phyloP scores from a whole-genome alignment of 37 sponge, comb jelly and placozoan species.

The Crambe crambe region DNA sequence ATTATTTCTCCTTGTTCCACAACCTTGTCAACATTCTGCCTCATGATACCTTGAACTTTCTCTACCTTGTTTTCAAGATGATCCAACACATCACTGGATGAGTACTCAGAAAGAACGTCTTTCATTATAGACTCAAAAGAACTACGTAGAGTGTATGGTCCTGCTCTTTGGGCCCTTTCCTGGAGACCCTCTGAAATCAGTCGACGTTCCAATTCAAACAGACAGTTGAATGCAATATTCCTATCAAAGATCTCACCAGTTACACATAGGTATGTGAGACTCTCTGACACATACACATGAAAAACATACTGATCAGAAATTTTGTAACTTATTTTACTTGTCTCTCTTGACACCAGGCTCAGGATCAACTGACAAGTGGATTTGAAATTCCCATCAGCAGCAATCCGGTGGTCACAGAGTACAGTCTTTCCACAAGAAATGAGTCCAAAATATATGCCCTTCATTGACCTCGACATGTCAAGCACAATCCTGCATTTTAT shows the following conservation, averaged over 20 bases:
- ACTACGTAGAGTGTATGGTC: slow-evolving; percentile 5
- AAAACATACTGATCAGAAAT: background rate
- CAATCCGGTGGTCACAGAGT: background rate
- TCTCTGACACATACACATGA: background rate
- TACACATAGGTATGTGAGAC: slow-evolving; percentile 22
- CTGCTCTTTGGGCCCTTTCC: background rate
- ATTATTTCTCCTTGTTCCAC: slow-evolving; percentile 8
- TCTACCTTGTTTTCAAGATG: slow-evolving; percentile 1
- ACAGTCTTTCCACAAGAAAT: background rate
- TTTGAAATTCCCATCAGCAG: background rate
- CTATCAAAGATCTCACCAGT: slow-evolving; percentile 13
- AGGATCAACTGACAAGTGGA: background rate
- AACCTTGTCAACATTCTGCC: slow-evolving; percentile 8
- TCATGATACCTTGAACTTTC: slow-evolving; percentile 22
- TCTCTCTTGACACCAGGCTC: background rate
- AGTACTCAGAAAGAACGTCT: background rate
- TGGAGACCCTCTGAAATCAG: slow-evolving; percentile 2
- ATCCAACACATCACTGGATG: background rate
- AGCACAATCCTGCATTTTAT: too few relatives aligned
- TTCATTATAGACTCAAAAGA: background rate
- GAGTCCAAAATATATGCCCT: background rate
- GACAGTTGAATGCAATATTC: slow-evolving; percentile 18
- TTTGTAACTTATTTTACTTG: slow-evolving; percentile 7
- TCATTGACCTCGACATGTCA: background rate
- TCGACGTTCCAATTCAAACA: background rate